Conservation (phyloP, 1,140 invertebrate genomes). For the Diplogasteroides magnus region DNA sequence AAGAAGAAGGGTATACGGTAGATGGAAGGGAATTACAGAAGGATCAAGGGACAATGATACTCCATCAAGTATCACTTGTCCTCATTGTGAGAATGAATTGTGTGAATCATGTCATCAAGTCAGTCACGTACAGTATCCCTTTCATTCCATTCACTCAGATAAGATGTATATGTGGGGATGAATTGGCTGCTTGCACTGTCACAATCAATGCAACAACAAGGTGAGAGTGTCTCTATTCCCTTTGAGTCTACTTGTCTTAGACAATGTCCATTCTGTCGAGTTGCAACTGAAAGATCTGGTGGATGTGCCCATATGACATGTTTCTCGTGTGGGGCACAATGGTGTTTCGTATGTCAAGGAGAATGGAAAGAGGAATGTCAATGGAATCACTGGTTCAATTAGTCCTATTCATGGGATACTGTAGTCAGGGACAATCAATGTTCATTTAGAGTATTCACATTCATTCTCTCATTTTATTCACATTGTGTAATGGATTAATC, state of each 20-base stretch:
- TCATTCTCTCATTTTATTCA: too few species aligned
- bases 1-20: conserved; percentile 3
- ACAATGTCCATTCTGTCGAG: conserved; percentile 21
- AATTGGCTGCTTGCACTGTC: neutral
- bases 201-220: neutral
- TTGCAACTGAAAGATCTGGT: conserved; percentile 20
- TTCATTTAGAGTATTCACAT: too few species aligned
- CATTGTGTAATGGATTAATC: too few species aligned
- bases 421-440: too few species aligned
- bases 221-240: neutral
- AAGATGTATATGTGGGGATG: neutral
- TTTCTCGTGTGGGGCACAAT: conserved; percentile 28
- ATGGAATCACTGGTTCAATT: conserved; percentile 35
- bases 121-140: too few species aligned
- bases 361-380: conserved; percentile 32
- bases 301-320: conserved; percentile 33
- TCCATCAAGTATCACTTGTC: too few species aligned
- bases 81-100: too few species aligned
- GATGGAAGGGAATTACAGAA: too few species aligned
- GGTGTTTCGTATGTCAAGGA: conserved; percentile 30
- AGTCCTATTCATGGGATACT: too few species aligned
- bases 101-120: too few species aligned
- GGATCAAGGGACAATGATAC: too few species aligned
- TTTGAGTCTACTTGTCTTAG: neutral
- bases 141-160: too few species aligned